These are phyloP conservation scores for Panagrolaimus sp. DNA, from an alignment of 1,140 invertebrate species.

Conservation along the genomic window DNA sequence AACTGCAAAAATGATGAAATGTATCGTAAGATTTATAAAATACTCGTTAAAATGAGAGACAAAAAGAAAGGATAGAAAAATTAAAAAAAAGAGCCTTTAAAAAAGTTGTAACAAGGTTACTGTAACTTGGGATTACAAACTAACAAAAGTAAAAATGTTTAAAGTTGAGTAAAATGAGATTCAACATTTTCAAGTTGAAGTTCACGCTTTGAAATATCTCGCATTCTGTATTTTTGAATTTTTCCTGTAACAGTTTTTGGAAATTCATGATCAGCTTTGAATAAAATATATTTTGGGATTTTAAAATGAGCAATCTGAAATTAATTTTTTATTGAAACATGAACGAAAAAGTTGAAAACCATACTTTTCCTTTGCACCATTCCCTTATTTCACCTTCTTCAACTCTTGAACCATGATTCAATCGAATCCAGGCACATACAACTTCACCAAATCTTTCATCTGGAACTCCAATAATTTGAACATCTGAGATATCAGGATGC, in stretches of 20 bases:
- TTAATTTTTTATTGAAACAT: slow-evolving; percentile 1
- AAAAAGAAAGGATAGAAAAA: too few relatives aligned
- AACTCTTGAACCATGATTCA: slow-evolving; percentile 62
- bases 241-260: slow-evolving; percentile 73
- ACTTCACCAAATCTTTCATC: slow-evolving; percentile 79
- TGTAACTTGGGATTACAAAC: too few relatives aligned
- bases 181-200: slow-evolving; percentile 35
- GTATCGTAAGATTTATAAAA: too few relatives aligned
- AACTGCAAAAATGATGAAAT: too few relatives aligned
- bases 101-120: too few relatives aligned
- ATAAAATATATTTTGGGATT: slow-evolving; percentile 71
- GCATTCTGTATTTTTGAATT: slow-evolving; percentile 58
- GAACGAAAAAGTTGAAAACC: slow-evolving; percentile 19
- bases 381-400: slow-evolving; percentile 66
- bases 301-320: slow-evolving; percentile 74
- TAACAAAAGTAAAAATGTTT: background rate
- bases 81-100: too few relatives aligned
- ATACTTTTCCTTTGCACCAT: slow-evolving; percentile 71
- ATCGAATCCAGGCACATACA: slow-evolving; percentile 72
- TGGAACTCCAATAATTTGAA: slow-evolving; percentile 71
- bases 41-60: too few relatives aligned
- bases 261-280: slow-evolving; percentile 67
- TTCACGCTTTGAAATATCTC: slow-evolving; percentile 45
- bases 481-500: slow-evolving; percentile 73
- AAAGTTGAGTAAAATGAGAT: slow-evolving; percentile 40